These are phyloP conservation scores for Smittia aterrima DNA, from an alignment of 2,888 invertebrate species.

Conservation along the genomic window DNA sequence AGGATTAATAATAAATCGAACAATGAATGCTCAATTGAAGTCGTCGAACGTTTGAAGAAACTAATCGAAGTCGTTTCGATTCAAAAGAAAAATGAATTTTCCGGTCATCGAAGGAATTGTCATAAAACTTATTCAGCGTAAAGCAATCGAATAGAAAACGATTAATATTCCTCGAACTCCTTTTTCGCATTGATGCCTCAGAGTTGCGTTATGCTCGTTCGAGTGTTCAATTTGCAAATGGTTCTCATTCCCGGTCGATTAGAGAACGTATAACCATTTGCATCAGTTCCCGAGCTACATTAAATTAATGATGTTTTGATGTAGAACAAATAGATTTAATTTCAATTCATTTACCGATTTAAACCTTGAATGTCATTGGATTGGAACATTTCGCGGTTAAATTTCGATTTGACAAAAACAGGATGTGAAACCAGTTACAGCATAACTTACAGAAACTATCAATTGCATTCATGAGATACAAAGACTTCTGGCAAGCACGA, in stretches of 20 bases:
- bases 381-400: no score
- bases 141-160: neutral
- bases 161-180: no score
- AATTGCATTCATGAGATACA: no score
- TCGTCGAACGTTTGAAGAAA: neutral
- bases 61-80: no score
- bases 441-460: no score
- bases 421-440: no score
- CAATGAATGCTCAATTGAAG: neutral
- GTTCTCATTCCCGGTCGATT: conserved; percentile 4
- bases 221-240: conserved; percentile 10
- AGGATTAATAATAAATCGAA: neutral
- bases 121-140: neutral
- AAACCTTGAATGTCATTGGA: no score
- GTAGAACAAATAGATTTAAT: conserved; percentile 13
- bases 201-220: neutral
- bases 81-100: neutral
- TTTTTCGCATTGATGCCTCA: neutral
- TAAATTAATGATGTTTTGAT: conserved; percentile 29
- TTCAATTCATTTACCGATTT: no score
- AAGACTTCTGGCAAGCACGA: no score
- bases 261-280: neutral
- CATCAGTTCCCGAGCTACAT: neutral
- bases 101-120: neutral
- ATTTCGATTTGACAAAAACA: no score